Evolutionary conservation across 2,797 vertebrate species (phyloP).

Genomic region (Falco naumanni): DNA sequence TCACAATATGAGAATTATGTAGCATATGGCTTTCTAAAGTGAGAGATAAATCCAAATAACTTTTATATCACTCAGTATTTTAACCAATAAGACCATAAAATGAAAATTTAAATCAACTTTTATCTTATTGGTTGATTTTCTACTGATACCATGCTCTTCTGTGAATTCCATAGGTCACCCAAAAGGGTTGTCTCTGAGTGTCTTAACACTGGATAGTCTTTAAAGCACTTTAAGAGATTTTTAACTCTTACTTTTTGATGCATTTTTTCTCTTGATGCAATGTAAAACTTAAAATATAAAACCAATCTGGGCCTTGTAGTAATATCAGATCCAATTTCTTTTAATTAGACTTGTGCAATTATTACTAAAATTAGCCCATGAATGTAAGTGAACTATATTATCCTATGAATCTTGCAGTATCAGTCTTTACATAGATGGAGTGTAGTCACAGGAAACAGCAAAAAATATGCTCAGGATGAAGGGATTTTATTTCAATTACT

Average conservation of each 20-base stretch:
- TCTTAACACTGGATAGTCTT: neutral
- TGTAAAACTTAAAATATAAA: neutral
- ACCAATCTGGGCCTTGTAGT: neutral
- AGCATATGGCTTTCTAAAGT: constrained; percentile 13
- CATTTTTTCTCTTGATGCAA: neutral
- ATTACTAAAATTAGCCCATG: neutral
- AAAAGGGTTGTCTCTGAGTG: neutral
- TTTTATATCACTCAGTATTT: neutral
- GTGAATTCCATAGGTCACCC: neutral
- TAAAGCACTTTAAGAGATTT: neutral
- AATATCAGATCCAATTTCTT: neutral
- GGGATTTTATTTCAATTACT: neutral
- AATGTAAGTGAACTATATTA: neutral
- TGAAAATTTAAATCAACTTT: neutral
- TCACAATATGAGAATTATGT: neutral
- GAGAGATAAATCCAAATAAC: neutral
- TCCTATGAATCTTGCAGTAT: neutral
- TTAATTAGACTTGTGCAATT: neutral
- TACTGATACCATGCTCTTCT: neutral
- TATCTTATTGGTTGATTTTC: neutral
- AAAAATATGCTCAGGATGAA: neutral
- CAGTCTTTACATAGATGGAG: neutral
- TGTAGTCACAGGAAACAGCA: neutral
- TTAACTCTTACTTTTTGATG: neutral
- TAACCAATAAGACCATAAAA: constrained; percentile 15